A percentile compares a stretch with the other conserved stretches of the same genome.
These are phyloP conservation scores for Leptosomus discolor DNA, from an alignment of 2,113 vertebrate species.

Conservation along the genomic window DNA sequence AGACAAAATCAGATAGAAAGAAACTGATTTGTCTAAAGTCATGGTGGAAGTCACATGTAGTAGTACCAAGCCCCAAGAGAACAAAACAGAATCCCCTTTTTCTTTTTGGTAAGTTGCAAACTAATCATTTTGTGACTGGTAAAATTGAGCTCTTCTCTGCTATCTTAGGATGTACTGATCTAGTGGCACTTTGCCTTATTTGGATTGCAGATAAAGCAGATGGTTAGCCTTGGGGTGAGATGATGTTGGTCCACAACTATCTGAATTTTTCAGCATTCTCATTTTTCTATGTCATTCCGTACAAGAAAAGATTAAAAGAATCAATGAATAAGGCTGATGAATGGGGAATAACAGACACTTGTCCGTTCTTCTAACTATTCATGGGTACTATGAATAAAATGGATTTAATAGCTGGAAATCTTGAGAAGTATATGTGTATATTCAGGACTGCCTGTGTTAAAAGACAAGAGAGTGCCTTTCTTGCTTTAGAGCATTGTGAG, in stretches of 20 bases:
- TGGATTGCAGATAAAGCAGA: neutral
- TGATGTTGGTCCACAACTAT: neutral
- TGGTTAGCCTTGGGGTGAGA: neutral
- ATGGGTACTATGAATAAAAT: neutral
- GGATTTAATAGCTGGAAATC: neutral
- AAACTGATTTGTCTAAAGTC: neutral
- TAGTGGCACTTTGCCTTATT: neutral
- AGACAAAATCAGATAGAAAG: neutral
- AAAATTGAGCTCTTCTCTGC: neutral
- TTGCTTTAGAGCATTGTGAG: neutral
- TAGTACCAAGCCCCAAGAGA: neutral
- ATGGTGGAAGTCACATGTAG: neutral
- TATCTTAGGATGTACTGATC: neutral
- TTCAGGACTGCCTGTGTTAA: neutral
- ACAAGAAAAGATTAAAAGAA: neutral
- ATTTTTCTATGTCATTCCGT: neutral
- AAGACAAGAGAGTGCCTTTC: neutral
- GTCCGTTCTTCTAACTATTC: neutral
- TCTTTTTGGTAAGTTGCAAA: neutral
- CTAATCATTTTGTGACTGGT: neutral
- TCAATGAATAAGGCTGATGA: neutral
- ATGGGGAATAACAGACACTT: neutral
- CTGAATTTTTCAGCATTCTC: neutral
- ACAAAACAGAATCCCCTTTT: neutral
- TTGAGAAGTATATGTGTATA: rapidly evolving